Percentiles rank a stretch among this genome's conserved stretches.
These are phyloP conservation scores for Anguilla japonica DNA, from an alignment of 2,113 vertebrate species.

Conservation along the genomic window DNA sequence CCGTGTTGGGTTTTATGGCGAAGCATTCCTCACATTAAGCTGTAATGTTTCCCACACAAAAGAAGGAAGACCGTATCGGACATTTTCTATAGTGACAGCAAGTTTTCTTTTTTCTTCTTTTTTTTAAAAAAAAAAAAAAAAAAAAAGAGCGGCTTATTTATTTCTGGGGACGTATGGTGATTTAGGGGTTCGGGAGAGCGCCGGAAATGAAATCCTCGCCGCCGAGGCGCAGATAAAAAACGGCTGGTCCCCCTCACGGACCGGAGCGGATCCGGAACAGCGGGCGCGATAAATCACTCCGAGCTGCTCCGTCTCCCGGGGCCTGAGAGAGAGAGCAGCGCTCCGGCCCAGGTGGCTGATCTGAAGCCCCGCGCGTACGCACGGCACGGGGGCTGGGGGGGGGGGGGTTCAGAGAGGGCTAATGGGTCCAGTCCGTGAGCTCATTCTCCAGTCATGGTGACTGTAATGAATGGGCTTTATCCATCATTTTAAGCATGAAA, in stretches of 20 bases:
- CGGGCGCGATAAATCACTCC: slow-evolving; percentile 67
- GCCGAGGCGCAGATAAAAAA: neutral
- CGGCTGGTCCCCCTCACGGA: slow-evolving; percentile 50
- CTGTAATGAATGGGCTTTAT: no score
- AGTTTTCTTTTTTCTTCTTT: neutral
- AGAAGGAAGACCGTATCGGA: neutral
- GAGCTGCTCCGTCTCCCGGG: slow-evolving; percentile 64
- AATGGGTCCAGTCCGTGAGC: neutral
- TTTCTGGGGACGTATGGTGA: neutral
- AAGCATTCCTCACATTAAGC: neutral
- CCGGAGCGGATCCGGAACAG: slow-evolving; percentile 41
- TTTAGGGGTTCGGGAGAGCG: neutral
- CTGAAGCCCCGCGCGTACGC: slow-evolving; percentile 11
- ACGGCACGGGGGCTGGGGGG: neutral
- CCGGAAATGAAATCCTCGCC: neutral
- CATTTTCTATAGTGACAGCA: neutral
- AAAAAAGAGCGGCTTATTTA: neutral
- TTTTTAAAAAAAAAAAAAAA: no score
- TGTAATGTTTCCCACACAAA: neutral
- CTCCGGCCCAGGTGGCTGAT: slow-evolving; percentile 40
- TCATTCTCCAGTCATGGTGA: neutral
- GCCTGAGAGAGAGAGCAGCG: slow-evolving; percentile 65
- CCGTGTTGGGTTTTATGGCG: neutral
- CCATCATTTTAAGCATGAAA: no score
- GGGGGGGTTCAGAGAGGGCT: neutral